Conservation (phyloP, 2,113 vertebrate genomes). For the Tinamus guttatus region DNA sequence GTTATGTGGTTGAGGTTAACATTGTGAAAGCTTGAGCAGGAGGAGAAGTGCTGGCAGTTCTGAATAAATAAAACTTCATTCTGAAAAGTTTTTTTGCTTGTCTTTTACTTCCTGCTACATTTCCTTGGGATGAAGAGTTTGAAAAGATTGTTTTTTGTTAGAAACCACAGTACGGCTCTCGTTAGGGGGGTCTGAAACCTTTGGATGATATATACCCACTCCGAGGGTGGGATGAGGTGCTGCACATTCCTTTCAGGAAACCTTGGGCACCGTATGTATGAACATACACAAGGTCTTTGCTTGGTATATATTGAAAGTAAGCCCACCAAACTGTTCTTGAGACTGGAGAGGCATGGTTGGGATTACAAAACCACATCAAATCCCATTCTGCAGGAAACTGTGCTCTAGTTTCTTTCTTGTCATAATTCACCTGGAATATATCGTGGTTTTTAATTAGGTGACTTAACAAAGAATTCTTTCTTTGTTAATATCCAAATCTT, state of each 20-base stretch:
- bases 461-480: not conserved
- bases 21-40: not conserved
- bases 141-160: not conserved
- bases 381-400: not conserved
- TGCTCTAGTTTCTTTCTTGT: not conserved
- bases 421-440: not conserved
- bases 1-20: not conserved
- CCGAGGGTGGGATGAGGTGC: not conserved
- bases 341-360: not conserved
- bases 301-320: not conserved
- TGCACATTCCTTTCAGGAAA: not conserved
- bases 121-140: not conserved
- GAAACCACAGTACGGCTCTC: not conserved
- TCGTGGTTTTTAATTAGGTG: not conserved
- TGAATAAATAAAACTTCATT: not conserved
- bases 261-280: not conserved
- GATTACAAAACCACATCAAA: conserved; percentile 5
- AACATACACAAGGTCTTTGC: not conserved
- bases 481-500: not conserved
- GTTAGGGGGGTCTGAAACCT: not conserved
- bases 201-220: rapidly evolving
- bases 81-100: not conserved
- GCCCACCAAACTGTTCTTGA: not conserved
- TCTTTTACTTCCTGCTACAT: not conserved
- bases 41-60: not conserved